These are phyloP conservation scores for Rhagoletis pomonella DNA, from an alignment of 1,140 invertebrate species.

Conservation along the genomic window DNA sequence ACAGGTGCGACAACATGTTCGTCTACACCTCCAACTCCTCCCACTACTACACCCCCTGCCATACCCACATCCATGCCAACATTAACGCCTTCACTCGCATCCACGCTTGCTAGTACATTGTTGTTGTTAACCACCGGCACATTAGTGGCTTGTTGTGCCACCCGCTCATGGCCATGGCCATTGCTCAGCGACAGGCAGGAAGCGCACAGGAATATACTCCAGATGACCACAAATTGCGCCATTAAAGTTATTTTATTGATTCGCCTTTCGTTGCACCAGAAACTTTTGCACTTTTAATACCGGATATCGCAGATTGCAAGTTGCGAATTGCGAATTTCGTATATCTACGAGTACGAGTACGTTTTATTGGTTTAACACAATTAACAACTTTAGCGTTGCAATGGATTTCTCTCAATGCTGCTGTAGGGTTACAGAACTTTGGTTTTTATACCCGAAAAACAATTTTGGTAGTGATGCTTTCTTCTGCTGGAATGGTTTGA, in stretches of 20 bases:
- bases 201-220: conserved; percentile 13
- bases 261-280: conserved; percentile 2
- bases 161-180: background rate
- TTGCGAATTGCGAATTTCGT: background rate
- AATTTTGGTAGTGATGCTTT: conserved; percentile 16
- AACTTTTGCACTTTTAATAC: background rate
- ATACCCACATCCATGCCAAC: background rate
- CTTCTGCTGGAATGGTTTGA: conserved; percentile 1
- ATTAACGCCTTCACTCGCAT: background rate
- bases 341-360: background rate
- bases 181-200: background rate
- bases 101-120: background rate
- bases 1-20: too few species aligned
- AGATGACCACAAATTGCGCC: conserved; percentile 48
- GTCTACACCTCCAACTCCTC: background rate
- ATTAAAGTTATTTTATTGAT: conserved; percentile 47
- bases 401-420: conserved; percentile 7
- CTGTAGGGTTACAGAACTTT: conserved; percentile 31
- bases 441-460: conserved; percentile 44
- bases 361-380: conserved; percentile 36
- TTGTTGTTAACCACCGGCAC: background rate
- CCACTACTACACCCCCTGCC: background rate
- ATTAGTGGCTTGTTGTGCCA: background rate
- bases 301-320: background rate
- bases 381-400: conserved; percentile 41